These are phyloP conservation scores for Arctocebus calabarensis DNA, from an alignment of 2,797 vertebrate genomes.

Conservation along the genomic window DNA sequence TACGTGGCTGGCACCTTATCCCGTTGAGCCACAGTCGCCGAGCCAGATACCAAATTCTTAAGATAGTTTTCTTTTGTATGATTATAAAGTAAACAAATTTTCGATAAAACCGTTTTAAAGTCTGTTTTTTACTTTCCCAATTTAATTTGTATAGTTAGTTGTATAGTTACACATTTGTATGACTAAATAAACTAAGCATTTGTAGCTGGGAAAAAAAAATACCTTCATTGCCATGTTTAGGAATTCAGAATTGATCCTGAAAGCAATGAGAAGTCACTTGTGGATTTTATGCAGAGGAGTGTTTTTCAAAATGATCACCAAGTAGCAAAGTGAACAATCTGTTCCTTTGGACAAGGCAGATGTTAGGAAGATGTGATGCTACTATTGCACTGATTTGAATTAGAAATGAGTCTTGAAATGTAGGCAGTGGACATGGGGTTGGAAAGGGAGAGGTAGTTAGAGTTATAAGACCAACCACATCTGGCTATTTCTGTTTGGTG, in stretches of 20 bases:
- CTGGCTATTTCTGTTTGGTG: neutral
- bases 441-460: neutral
- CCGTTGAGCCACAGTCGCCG: too few relatives aligned
- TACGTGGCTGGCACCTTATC: too few relatives aligned
- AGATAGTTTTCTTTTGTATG: neutral
- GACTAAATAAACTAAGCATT: neutral
- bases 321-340: neutral
- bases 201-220: neutral
- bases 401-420: neutral
- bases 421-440: neutral
- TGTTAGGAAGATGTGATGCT: neutral
- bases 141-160: neutral
- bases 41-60: too few relatives aligned
- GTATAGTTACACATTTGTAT: neutral
- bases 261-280: neutral
- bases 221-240: neutral
- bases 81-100: slow-evolving; percentile 34
- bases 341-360: neutral
- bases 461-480: neutral
- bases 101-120: neutral
- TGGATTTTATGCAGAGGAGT: neutral
- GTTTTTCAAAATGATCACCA: neutral
- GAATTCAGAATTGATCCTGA: neutral
- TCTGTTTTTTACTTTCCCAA: neutral
- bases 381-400: neutral